phyloP scores from a whole-genome alignment of 1,140 invertebrate genomes.

The Drosophila repletoides region DNA sequence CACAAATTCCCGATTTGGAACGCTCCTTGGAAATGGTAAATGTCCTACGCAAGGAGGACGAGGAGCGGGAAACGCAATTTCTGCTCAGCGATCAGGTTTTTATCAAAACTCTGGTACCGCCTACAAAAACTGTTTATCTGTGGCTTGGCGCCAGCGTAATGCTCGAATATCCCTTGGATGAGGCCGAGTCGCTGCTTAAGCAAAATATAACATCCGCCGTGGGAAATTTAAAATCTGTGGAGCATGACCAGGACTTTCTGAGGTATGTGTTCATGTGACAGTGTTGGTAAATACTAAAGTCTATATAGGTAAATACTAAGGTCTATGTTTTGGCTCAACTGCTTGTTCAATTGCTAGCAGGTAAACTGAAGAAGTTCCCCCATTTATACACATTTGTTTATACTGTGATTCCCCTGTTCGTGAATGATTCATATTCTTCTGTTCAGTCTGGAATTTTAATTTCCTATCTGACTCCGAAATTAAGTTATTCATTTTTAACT shows the following conservation, averaged over 20 bases:
- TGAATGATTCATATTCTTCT: background rate
- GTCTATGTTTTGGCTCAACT: no score
- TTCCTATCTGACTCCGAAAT: no score
- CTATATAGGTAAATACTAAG: no score
- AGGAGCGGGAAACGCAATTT: constrained; percentile 94
- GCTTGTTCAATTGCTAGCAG: no score
- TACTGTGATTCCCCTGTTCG: background rate
- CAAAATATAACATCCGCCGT: constrained; percentile 95
- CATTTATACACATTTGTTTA: background rate
- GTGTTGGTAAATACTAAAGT: no score
- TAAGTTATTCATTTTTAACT: no score
- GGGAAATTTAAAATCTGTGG: constrained; percentile 91
- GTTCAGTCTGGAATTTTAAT: no score
- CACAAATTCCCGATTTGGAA: constrained; percentile 96
- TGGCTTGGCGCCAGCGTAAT: constrained; percentile 99
- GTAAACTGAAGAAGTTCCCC: no score
- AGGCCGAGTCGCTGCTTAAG: constrained; percentile 93
- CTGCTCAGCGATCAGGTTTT: constrained; percentile 97
- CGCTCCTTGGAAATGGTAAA: constrained; percentile 96
- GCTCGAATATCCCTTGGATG: constrained; percentile 97
- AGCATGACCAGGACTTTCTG: constrained; percentile 90
- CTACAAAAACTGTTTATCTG: constrained; percentile 96
- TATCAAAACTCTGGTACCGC: constrained; percentile 93
- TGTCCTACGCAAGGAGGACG: constrained; percentile 91
- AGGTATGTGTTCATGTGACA: no score